phyloP scores from a whole-genome alignment of 2,888 invertebrate species.

The Polydrusus cervinus region DNA sequence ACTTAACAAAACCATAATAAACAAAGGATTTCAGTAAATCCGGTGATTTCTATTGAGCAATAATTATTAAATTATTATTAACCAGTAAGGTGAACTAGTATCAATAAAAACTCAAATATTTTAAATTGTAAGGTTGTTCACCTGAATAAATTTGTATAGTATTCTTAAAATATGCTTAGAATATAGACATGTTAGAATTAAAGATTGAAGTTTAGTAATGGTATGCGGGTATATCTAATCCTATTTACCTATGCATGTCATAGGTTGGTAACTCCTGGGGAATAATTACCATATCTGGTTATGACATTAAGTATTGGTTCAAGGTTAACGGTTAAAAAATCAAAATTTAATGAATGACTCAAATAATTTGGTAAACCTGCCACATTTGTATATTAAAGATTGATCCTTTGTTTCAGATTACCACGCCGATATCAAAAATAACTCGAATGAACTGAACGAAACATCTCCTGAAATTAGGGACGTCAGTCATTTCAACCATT shows the following conservation, averaged over 20 bases:
- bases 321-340: background rate
- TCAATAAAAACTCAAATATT: background rate
- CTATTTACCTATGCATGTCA: background rate
- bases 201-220: too few relatives aligned
- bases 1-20: constrained; percentile 1
- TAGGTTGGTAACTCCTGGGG: background rate
- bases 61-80: constrained; percentile 9
- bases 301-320: background rate
- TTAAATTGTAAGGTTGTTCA: constrained; percentile 15
- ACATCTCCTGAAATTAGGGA: background rate
- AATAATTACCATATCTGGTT: background rate
- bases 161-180: background rate
- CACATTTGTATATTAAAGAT: background rate
- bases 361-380: too few relatives aligned
- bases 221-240: background rate
- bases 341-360: too few relatives aligned
- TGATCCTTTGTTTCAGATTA: constrained; percentile 12
- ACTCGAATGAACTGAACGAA: background rate
- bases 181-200: background rate
- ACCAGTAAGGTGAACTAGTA: constrained; percentile 5
- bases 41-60: constrained; percentile 7
- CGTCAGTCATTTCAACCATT: background rate
- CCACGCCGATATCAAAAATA: background rate
- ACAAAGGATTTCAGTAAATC: constrained; percentile 10
- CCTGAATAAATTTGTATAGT: background rate